Evolutionary conservation across 2,888 invertebrate genomes (phyloP), one percentile per base, ranked within the genome.

Genomic region (Cephalotes varians): DNA sequence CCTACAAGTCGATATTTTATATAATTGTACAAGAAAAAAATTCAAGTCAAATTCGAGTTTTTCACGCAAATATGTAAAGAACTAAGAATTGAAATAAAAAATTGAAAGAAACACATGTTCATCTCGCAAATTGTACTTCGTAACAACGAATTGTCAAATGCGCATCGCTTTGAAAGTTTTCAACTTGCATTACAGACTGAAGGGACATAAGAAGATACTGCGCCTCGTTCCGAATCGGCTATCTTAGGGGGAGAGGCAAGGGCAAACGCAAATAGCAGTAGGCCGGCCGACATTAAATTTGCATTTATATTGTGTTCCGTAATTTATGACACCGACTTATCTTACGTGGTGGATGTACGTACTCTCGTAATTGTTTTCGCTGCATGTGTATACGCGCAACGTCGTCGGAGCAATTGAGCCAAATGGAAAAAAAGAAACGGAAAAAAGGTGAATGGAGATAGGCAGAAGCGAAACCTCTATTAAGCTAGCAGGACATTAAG

Each of bases 221-320:
- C 77, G 77, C 67, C 54, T 69, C 77, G 71, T 79, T 79, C 56
- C 69, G 69, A 69, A 44, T 69, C 77, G 71, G 69, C 56, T 69
- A 69, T 77, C 77, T 69, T 56, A 28, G 54, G 64, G 58, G 47
- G 40, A 49, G 40, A 72, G 44, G 34, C 60, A 28, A 82, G 80
- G 71, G 69, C 49, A 81, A 86, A 83, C 88, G 83, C 88, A 90
- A 88, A 90, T 91, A 91, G 87, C 87, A 90, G 90, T 91, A 91
- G 89, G 89, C 86, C 64, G 86, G 86, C 82, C 81, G 85, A 88
- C 91, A 91, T 91, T 92, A 92, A 91, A 92, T 92, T 93, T 91
- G 92, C 93, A 92, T 92, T 93, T 93, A 93, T 92, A 92, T 92
- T 92, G 92, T 93, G 90, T 90, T 89, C 90, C 85, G 90, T 91